Percentiles rank a stretch among this genome's conserved stretches.
Evolutionary conservation across 2,888 invertebrate genomes (phyloP).

Genomic region (Lasioglossum figueresi): DNA sequence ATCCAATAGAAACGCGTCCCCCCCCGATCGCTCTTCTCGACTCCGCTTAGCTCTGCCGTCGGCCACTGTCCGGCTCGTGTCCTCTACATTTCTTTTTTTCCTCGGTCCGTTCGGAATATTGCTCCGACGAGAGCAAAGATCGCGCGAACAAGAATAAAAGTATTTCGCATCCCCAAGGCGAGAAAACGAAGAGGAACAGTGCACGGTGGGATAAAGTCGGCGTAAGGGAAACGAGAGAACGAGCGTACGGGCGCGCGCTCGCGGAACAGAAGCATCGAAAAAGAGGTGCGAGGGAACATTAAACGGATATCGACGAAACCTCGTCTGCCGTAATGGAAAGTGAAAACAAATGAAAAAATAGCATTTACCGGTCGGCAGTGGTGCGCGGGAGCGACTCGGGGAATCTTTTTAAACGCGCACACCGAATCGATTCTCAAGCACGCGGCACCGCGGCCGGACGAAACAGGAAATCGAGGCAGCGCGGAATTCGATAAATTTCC

Average conservation of each 20-base stretch:
- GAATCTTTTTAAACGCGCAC: constrained; percentile 13
- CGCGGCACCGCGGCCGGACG: constrained; percentile 1
- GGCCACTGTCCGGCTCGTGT: background rate
- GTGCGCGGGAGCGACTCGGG: background rate
- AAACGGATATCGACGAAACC: constrained; percentile 11
- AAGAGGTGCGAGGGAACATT: background rate
- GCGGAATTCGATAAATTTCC: constrained; percentile 20
- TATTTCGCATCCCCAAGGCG: background rate
- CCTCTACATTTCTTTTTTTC: background rate
- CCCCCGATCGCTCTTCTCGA: background rate
- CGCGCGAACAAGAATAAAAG: no score
- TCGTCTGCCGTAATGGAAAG: constrained; percentile 9
- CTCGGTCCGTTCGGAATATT: background rate
- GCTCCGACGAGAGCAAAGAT: no score
- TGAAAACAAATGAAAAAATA: constrained; percentile 10
- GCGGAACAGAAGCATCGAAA: background rate
- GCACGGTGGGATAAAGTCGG: background rate
- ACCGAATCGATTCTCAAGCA: background rate
- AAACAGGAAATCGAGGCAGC: constrained; percentile 13
- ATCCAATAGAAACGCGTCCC: background rate
- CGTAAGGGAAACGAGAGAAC: background rate
- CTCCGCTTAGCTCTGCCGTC: background rate
- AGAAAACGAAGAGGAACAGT: background rate
- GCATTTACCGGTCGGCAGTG: background rate
- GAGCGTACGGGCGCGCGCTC: background rate